Base-by-base conservation (phyloP, 2,113 vertebrate species). In the Cochlearius cochlearius region DNA sequence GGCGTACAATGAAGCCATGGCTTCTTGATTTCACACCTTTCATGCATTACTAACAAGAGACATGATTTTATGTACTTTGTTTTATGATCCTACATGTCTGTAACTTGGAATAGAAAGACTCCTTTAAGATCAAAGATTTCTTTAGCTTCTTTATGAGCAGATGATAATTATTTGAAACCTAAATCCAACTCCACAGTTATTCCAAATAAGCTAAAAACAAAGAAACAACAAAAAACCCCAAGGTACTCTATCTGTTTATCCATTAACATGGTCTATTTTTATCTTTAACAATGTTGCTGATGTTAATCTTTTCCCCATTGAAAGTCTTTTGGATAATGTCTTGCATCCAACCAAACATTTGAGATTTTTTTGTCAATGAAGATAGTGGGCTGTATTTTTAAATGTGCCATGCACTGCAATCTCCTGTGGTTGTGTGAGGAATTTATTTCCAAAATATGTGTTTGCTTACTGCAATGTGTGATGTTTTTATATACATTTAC, bases 91-190 rank as follows among this genome's bases (percentile, higher is more conserved):
- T 36, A 32, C 47, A 5, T 2, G 8, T 60, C 39, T 88, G 83
- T 38, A 55, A 34, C 26, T 89, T 12, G 1, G 8, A 71, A 52
- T 10, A 32, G 26, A 59, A 90, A n/a, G n/a, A 13, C 4, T 90
- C 52, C 72, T 77, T 67, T 47, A 56, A 88, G 47, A 96, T 89
- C 83, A 93, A 92, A 96, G 83, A 81, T 77, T 84, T 74, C 68
- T 60, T 59, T 32, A 69, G 50, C 45, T 26, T 38, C 60, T 55
- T 80, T 67, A 60, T 0, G 0, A 89, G 52, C 12, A 75, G 69
- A 76, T 81, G 83, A 81, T 80, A 95, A 91, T 89, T 89, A 91
- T 87, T 69, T 88, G 84, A 62, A 95, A 62, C 38, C 53, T 41
- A 92, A 96, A 93, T 90, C 39, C 19, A 68, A 20, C 76, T 78